Base-by-base conservation (phyloP, 2,888 invertebrate genomes). In the Nephrotoma flavescens region DNA sequence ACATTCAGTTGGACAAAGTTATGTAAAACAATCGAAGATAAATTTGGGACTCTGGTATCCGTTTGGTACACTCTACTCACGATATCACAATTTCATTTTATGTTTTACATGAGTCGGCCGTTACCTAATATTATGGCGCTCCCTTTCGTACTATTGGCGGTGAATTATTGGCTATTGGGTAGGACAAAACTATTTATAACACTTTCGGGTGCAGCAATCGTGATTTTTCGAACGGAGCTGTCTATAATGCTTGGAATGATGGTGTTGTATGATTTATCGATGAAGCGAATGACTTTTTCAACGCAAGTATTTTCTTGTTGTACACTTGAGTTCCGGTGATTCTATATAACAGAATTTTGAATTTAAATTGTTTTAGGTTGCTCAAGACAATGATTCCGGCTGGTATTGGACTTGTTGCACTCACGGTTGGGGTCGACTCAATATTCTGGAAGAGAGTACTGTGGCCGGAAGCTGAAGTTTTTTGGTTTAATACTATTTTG, bases 381-480 rank as follows among this genome's bases (percentile, higher is more conserved):
- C 89, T 97, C 11, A 95, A 95, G 92, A 94, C 95, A 89, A 94
- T 94, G 5, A 89, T 96, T 88, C 96, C 96, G 47, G 94, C 95
- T 52, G 97, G 96, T 41, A 89, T 95, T 83, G 92, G 93, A 47
- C 93, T 95, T 89, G 91, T 97, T 89, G 93, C 93, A 6, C 89
- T 96, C 6, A 97, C 98, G 0, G 93, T 98, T 71, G 90, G 93
- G 6, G 93, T 99, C 71, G 99, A 99, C 92, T 98, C 99, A 0
- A 93, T 96, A 89, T 97, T 99, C 91, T 99, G 99, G 99, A 94
- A 94, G 87, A 93, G 97, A 86, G 90, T 94, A 85, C 89, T 98
- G 41, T 99, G 99, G 99, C 99, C 99, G 0, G 99, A 99, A 93
- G 98, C 97, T 12, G 97, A 98, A 92, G 99, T 99, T 2, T 94